phyloP scores from a whole-genome alignment of 2,888 invertebrate species.

The Cheiracanthium punctorium region DNA sequence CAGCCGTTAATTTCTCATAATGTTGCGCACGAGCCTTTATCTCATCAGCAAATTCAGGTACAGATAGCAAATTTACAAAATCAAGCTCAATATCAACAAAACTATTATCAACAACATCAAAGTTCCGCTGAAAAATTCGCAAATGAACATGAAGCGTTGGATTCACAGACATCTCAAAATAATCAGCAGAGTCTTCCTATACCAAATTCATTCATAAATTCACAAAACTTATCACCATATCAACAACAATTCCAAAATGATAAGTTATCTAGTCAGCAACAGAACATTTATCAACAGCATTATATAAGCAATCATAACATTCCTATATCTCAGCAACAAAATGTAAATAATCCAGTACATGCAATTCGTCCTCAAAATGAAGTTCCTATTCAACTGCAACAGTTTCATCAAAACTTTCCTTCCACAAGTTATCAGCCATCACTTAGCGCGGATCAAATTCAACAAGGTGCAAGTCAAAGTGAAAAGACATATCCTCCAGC shows the following conservation, averaged over 20 bases:
- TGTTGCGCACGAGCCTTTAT: neutral
- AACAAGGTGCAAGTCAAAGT: neutral
- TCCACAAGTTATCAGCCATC: neutral
- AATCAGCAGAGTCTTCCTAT: neutral
- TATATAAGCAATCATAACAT: conserved; percentile 41
- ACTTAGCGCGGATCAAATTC: neutral
- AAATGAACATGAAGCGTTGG: neutral
- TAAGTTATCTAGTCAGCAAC: neutral
- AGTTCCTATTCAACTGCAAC: neutral
- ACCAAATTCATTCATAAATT: neutral
- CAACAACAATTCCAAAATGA: neutral
- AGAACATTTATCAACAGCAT: conserved; percentile 9
- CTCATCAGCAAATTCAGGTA: neutral
- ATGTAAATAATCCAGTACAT: neutral
- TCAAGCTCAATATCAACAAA: neutral
- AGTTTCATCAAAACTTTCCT: neutral
- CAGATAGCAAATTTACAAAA: neutral
- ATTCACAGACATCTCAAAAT: neutral
- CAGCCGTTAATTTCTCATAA: neutral
- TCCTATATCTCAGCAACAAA: neutral
- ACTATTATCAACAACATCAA: neutral
- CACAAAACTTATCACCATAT: neutral
- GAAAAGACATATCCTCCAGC: neutral
- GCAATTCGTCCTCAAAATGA: neutral
- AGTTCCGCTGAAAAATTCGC: neutral